phyloP scores from a whole-genome alignment of 1,140 invertebrate species.

The Drosophila repletoides region DNA sequence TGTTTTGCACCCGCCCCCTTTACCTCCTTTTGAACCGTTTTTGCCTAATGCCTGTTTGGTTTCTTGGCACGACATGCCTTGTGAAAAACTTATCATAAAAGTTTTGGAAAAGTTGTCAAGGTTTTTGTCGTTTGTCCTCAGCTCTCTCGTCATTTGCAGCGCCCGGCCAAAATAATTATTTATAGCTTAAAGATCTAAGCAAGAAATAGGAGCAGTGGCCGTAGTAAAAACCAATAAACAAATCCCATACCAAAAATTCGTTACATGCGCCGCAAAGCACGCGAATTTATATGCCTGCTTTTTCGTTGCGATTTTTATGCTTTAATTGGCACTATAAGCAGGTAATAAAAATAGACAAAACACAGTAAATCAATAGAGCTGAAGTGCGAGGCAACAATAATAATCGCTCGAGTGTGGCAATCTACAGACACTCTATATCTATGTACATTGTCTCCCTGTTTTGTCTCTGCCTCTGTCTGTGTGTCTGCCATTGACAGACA shows the following conservation, averaged over 20 bases:
- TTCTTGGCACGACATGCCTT: slow-evolving; percentile 70
- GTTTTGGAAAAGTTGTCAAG: slow-evolving; percentile 75
- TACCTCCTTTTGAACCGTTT: not conserved
- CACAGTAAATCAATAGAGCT: slow-evolving; percentile 61
- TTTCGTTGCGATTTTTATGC: slow-evolving; percentile 33
- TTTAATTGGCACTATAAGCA: slow-evolving; percentile 67
- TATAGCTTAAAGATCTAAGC: slow-evolving; percentile 73
- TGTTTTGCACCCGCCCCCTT: not conserved
- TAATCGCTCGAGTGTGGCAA: slow-evolving; percentile 59
- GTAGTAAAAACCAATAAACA: slow-evolving; percentile 35
- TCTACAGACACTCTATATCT: slow-evolving; percentile 32
- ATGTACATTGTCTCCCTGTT: not conserved
- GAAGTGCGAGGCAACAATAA: slow-evolving; percentile 64
- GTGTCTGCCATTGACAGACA: slow-evolving; percentile 70
- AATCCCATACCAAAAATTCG: slow-evolving; percentile 38
- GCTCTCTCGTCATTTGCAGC: slow-evolving; percentile 53
- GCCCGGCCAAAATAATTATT: slow-evolving; percentile 70
- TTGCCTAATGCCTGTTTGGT: slow-evolving; percentile 71
- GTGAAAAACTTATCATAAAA: slow-evolving; percentile 74
- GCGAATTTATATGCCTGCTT: slow-evolving; percentile 21
- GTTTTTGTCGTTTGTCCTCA: slow-evolving; percentile 51
- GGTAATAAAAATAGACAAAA: slow-evolving; percentile 47
- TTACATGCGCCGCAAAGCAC: slow-evolving; percentile 26
- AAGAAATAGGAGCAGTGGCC: slow-evolving; percentile 22
- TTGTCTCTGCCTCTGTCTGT: slow-evolving; percentile 1